Evolutionary conservation across 2,888 invertebrate genomes (phyloP), one percentile per base, ranked within the genome.

Genomic region (Ochlodes sylvanus): DNA sequence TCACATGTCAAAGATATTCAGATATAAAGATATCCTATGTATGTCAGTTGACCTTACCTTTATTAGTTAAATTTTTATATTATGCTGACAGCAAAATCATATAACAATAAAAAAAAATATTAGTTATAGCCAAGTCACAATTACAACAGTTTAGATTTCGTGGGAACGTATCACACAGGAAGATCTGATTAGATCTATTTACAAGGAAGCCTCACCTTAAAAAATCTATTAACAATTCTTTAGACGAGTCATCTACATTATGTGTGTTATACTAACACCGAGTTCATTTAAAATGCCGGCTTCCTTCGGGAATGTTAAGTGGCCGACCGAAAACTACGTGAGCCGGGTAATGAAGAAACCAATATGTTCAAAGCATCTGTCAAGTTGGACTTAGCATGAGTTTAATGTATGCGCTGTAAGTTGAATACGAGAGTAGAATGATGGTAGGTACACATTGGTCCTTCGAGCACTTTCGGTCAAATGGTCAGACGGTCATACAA

Each of bases 261-360:
- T 79, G 79, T 76, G 79, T 77, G 81, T 76, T 76, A 80, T 61
- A 66, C 66, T 66, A 76, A 77, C 76, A 77, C 85, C 80, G 86
- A 76, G 81, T 86, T 83, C 82, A 82, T 90, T 91, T 90, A 84
- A 88, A 91, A 90, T 90, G 88, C 86, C 82, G 82, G 76, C 79
- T 82, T 83, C 80, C 82, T 80, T 75, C 71, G 76, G 77, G 92
- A 92, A 92, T 92, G 87, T 89, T 82, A 92, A 92, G 86, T 85
- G 84, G 75, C 79, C 79, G 82, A 77, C 80, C 82, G 82, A 84
- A 83, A 73, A 73, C 75, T 69, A 89, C 90, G 92, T 92, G 92
- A 88, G 75, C 65, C 76, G 90, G 75, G 71, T 86, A 73, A 80
- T 74, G 77, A 80, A 62, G 62, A 56, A 62, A 56, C 62, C 47